phyloP scores from a whole-genome alignment of 2,113 vertebrate species.

The Cephalopterus ornatus region DNA sequence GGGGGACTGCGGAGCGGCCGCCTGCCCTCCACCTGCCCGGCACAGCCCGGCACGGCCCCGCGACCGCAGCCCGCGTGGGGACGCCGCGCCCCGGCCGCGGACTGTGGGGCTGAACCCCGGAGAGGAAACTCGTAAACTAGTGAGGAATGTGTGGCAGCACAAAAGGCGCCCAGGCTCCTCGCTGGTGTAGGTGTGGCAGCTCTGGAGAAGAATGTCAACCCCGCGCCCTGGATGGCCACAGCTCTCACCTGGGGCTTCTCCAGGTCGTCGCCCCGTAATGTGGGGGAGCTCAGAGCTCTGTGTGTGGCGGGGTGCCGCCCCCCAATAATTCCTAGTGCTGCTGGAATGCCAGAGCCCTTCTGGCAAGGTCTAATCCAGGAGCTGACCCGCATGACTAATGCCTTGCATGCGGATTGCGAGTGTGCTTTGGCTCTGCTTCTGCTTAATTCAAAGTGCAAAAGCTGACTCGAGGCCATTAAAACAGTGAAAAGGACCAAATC shows the following conservation, averaged over 20 bases:
- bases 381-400: not conserved
- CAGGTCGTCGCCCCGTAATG: accelerated
- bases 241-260: not conserved
- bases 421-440: not conserved
- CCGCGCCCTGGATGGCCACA: not conserved
- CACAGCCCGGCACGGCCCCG: not conserved
- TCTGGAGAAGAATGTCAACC: not conserved
- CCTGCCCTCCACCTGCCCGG: not conserved
- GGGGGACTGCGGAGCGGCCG: not conserved
- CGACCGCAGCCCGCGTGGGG: not conserved
- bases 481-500: not conserved
- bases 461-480: not conserved
- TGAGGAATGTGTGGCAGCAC: not conserved
- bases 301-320: not conserved
- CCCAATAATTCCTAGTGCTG: not conserved
- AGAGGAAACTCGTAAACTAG: accelerated
- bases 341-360: not conserved
- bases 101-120: not conserved
- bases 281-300: not conserved
- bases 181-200: not conserved
- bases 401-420: not conserved
- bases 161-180: not conserved
- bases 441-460: not conserved
- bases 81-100: not conserved
- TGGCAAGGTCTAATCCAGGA: not conserved